Conservation (phyloP, 2,888 invertebrate species). For the Mantis religiosa region DNA sequence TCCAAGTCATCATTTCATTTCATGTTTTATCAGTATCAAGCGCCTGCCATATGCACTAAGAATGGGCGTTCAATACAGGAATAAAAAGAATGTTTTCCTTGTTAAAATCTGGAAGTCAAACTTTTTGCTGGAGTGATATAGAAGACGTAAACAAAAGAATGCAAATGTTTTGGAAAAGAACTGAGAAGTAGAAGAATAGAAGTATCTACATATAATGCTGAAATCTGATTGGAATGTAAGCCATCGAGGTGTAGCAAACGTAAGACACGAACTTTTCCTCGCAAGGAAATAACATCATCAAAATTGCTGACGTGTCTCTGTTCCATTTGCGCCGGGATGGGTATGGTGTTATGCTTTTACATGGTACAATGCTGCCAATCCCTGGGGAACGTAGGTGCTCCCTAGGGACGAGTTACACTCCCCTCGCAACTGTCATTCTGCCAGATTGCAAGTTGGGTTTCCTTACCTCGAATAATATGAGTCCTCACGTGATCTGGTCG, state of each 20-base stretch:
- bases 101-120: too few relatives aligned
- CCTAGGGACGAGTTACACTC: neutral
- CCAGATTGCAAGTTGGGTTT: neutral
- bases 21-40: too few relatives aligned
- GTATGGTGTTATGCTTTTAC: neutral
- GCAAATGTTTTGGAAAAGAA: too few relatives aligned
- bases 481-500: conserved; percentile 7
- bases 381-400: conserved; percentile 2
- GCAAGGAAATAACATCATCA: neutral
- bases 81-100: too few relatives aligned
- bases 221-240: neutral
- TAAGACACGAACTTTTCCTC: neutral
- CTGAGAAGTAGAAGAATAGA: neutral
- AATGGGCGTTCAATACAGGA: too few relatives aligned
- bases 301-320: neutral
- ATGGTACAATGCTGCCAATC: neutral
- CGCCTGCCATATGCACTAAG: too few relatives aligned
- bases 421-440: neutral
- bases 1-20: too few relatives aligned
- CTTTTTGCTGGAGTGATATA: too few relatives aligned
- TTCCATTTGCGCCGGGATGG: neutral
- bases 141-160: too few relatives aligned
- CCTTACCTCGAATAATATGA: neutral
- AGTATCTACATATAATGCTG: neutral
- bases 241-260: neutral